Conservation (phyloP, 1,140 invertebrate species). For the Camponotus floridanus region DNA sequence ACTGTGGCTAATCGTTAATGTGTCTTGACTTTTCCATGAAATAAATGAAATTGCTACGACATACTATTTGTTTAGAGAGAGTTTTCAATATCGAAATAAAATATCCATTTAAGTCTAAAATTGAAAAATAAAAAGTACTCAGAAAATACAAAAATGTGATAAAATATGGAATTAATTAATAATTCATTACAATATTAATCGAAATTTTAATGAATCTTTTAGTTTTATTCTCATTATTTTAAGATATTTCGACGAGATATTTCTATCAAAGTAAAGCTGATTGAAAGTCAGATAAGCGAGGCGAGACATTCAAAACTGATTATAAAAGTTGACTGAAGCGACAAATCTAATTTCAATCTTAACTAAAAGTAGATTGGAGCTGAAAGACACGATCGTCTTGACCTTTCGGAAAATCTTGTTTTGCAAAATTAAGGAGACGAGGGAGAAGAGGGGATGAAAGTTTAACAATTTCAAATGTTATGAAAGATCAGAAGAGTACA, state of each 20-base stretch:
- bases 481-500: neutral
- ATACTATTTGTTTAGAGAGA: neutral
- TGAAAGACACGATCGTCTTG: constrained; percentile 34
- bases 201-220: constrained; percentile 5
- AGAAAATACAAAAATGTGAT: neutral
- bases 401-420: constrained; percentile 59
- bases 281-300: neutral
- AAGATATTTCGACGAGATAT: neutral
- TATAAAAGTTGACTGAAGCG: constrained; percentile 19
- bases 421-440: constrained; percentile 47
- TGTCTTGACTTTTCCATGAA: constrained; percentile 38
- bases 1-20: constrained; percentile 58
- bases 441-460: constrained; percentile 17
- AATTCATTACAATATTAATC: neutral
- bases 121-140: neutral
- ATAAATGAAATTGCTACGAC: constrained; percentile 13
- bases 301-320: constrained; percentile 43
- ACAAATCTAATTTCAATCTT: constrained; percentile 61
- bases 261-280: constrained; percentile 20
- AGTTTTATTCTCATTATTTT: neutral
- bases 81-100: neutral
- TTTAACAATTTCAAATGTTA: constrained; percentile 49
- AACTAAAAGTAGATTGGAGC: constrained; percentile 47
- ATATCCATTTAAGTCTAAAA: neutral
- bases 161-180: neutral